Base-by-base conservation (phyloP, 2,113 vertebrate species). In the Lampris megalopsis region DNA sequence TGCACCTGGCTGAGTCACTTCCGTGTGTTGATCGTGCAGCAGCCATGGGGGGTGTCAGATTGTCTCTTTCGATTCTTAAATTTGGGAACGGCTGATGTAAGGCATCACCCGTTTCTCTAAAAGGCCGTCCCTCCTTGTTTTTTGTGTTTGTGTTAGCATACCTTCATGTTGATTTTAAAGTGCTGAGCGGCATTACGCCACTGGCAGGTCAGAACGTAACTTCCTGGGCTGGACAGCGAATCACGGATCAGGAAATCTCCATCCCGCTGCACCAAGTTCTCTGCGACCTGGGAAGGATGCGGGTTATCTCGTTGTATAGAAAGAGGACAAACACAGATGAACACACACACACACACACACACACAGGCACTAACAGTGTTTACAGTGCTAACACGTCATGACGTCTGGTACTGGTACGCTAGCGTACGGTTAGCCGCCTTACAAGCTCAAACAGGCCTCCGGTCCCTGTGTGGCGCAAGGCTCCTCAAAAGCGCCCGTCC, bases 221-320 rank as follows among this genome's bases (percentile, higher is more conserved):
- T 96, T 50, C 97, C 98, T 1, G 96, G 98, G 82, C 96, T 98
- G 73, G 97, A 99, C 73, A 98, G 91, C 2, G 97, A 99, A 87
- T 98, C 96, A 0, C 98, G 95, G 5, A 99, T 94, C 89, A 99
- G 91, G 91, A 99, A 99, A 83, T 99, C 98, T 40, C 98, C 98
- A 35, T 99, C 98, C 50, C 97, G 94, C 90, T 96, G 96, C 86
- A 99, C 84, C 0, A 97, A 88, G 90, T 85, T 92, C 90, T 99
- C 98, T 37, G 97, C 95, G 50, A 98, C 96, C 98, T 99, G 83
- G 2, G 68, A 13, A 60, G 67, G 71, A 78, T 50, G 74, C 24
- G 10, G 35, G 24, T 61, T 53, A 53, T 2, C 24, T 24, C 24
- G 24, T 24, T 24, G 35, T 66, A 41, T 38, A 49, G 6, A 13